Evolutionary conservation across 1,140 invertebrate species (phyloP).

Genomic region (Campoletis sonorensis): DNA sequence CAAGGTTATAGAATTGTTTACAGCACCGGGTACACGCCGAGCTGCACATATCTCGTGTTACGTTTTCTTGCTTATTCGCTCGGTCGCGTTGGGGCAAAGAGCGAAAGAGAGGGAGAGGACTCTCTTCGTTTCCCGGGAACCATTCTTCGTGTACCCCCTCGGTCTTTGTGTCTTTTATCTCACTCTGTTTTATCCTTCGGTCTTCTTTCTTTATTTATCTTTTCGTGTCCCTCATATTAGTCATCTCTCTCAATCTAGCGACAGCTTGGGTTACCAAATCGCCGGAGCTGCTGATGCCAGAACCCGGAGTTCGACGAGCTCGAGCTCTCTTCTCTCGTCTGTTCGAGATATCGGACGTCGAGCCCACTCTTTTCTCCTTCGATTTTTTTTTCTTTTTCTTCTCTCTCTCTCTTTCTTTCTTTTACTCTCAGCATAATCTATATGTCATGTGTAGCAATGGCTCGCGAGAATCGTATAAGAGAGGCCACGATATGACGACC

Average conservation of each 20-base stretch:
- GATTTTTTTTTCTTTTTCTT: neutral
- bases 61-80: neutral
- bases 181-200: slow-evolving; percentile 12
- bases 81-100: neutral
- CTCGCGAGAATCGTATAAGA: too few relatives aligned
- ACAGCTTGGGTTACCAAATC: slow-evolving; percentile 13
- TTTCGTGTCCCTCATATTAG: slow-evolving; percentile 17
- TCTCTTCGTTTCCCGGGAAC: neutral
- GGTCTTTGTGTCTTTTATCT: slow-evolving; percentile 6
- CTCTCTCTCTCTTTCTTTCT: slow-evolving; percentile 11
- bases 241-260: neutral
- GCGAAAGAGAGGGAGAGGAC: neutral
- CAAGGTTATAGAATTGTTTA: neutral
- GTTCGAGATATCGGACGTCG: slow-evolving; percentile 36
- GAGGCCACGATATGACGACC: too few relatives aligned
- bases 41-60: slow-evolving; percentile 6
- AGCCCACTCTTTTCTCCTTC: slow-evolving; percentile 10
- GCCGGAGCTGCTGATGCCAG: neutral
- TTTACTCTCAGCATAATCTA: too few relatives aligned
- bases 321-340: slow-evolving; percentile 44
- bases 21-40: neutral
- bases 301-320: slow-evolving; percentile 1
- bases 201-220: neutral
- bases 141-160: slow-evolving; percentile 12
- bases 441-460: too few relatives aligned